Percentiles rank a stretch among this genome's conserved stretches.
phyloP scores from a whole-genome alignment of 2,888 invertebrate genomes.

The Dendrolimus pini region DNA sequence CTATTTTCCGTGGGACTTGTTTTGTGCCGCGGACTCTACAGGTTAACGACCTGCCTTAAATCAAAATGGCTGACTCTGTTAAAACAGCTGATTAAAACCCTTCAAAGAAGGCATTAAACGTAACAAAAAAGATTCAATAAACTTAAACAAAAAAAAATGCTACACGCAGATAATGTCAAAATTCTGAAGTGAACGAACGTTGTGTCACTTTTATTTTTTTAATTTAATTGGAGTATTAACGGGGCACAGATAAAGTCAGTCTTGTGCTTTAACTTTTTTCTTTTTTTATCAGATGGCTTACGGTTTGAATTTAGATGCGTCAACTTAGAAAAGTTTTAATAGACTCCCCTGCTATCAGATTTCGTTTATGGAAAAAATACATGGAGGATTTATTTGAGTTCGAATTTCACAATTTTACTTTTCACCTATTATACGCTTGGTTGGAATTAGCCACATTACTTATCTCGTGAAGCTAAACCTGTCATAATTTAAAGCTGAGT shows the following conservation, averaged over 20 bases:
- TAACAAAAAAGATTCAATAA: slow-evolving; percentile 30
- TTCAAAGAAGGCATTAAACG: slow-evolving; percentile 12
- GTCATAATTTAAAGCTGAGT: too few relatives aligned
- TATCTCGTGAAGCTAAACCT: too few relatives aligned
- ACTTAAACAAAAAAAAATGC: slow-evolving; percentile 21
- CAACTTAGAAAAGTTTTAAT: slow-evolving; percentile 69
- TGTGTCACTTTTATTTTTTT: slow-evolving; percentile 60
- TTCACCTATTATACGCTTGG: too few relatives aligned
- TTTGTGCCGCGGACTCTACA: background rate
- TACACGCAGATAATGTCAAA: slow-evolving; percentile 34
- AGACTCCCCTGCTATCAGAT: slow-evolving; percentile 65
- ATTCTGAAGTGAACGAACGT: slow-evolving; percentile 34
- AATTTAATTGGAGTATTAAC: slow-evolving; percentile 72
- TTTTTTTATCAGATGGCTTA: slow-evolving; percentile 68
- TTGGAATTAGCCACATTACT: too few relatives aligned
- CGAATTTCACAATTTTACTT: background rate
- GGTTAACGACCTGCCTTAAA: background rate
- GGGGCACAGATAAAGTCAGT: slow-evolving; percentile 67
- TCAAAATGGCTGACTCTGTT: slow-evolving; percentile 2
- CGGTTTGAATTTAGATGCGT: slow-evolving; percentile 71
- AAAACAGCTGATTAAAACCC: background rate
- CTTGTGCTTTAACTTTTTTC: slow-evolving; percentile 34
- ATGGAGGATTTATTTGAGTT: slow-evolving; percentile 1
- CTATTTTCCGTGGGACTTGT: too few relatives aligned
- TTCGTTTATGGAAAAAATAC: slow-evolving; percentile 1